A percentile compares a stretch with the other conserved stretches of the same genome.
Conservation (phyloP, 2,888 invertebrate genomes). For the Eulithis testata region DNA sequence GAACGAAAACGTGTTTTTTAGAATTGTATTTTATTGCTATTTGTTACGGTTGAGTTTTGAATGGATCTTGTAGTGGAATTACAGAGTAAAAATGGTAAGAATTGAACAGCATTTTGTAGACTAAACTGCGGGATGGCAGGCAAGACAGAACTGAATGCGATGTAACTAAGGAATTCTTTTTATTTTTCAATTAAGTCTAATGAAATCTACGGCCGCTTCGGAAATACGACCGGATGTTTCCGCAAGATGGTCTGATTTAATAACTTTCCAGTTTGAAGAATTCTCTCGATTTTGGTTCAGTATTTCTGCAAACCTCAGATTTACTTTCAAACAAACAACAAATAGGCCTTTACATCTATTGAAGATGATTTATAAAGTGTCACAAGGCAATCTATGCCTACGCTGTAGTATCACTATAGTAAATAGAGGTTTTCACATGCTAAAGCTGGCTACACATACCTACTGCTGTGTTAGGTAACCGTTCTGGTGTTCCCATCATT, state of each 20-base stretch:
- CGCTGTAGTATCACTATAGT: not conserved
- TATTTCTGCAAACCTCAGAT: constrained; percentile 7
- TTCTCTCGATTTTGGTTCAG: constrained; percentile 20
- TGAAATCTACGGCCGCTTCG: constrained; percentile 60
- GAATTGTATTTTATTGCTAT: constrained; percentile 42
- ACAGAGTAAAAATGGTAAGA: constrained; percentile 34
- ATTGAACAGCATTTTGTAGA: constrained; percentile 66
- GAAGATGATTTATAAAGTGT: too few species aligned
- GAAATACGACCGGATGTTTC: constrained; percentile 46
- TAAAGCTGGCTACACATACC: too few species aligned
- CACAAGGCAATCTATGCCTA: too few species aligned
- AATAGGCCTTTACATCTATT: too few species aligned
- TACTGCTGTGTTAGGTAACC: too few species aligned
- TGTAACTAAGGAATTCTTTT: constrained; percentile 73
- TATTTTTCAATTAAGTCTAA: constrained; percentile 75
- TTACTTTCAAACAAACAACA: too few species aligned
- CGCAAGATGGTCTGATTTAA: constrained; percentile 37
- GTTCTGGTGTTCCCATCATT: too few species aligned
- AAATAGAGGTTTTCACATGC: too few species aligned
- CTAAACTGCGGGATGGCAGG: constrained; percentile 69
- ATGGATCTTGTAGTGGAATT: constrained; percentile 27
- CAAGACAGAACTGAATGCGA: constrained; percentile 65
- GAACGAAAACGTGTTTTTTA: constrained; percentile 32
- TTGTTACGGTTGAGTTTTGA: constrained; percentile 39
- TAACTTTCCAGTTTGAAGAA: constrained; percentile 31